phyloP scores from a whole-genome alignment of 2,113 vertebrate species.

The Paramisgurnus dabryanus region DNA sequence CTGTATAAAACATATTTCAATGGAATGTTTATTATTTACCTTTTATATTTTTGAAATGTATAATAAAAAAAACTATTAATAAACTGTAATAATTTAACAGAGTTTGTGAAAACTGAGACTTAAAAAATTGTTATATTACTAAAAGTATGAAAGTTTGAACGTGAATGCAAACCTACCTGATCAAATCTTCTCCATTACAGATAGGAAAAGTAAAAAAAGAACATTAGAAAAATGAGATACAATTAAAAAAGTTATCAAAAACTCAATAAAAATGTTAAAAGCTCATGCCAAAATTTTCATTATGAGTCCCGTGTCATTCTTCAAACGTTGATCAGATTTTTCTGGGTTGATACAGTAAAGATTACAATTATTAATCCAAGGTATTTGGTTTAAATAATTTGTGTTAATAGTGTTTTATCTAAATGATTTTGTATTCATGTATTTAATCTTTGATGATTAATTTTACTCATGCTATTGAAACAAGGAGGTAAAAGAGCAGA shows the following conservation, averaged over 20 bases:
- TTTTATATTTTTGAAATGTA: conserved; percentile 80
- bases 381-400: background rate
- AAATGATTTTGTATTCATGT: no score
- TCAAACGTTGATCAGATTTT: conserved; percentile 9
- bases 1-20: conserved; percentile 79
- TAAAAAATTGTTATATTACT: conserved; percentile 69
- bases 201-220: conserved; percentile 62
- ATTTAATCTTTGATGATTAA: no score
- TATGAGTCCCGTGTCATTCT: conserved; percentile 61
- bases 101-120: conserved; percentile 72
- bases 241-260: conserved; percentile 68
- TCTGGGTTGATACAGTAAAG: background rate
- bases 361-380: no score
- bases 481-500: no score
- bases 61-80: conserved; percentile 62
- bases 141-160: conserved; percentile 75
- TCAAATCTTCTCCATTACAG: conserved; percentile 71
- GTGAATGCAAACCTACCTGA: conserved; percentile 79
- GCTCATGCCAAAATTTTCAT: conserved; percentile 70
- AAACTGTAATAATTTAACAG: conserved; percentile 71
- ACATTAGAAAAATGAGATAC: conserved; percentile 59
- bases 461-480: no score
- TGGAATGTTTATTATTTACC: conserved; percentile 81
- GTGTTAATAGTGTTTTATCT: background rate
- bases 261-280: conserved; percentile 76